Base-by-base conservation (phyloP, 2,797 vertebrate species). In the Morelia viridis region DNA sequence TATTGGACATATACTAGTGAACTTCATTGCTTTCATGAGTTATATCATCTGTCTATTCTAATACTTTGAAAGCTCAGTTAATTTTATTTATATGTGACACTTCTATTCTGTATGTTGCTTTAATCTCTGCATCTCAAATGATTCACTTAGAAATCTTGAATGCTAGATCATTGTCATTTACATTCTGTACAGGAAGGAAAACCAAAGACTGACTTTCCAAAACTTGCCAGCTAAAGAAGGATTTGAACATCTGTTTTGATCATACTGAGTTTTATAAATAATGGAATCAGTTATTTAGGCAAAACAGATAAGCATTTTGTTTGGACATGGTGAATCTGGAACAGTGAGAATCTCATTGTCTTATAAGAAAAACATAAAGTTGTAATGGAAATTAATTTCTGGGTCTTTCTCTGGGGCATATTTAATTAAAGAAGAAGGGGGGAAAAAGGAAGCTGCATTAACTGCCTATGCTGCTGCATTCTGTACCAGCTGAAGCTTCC, bases 31-130 rank as follows among this genome's bases (percentile, higher is more conserved):
- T 60, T 64, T 57, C 50, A 24, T 92, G 31, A 53, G 71, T 68
- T 24, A 28, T 60, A 31, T 11, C 41, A 85, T 65, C 46, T 15
- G 60, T 61, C 53, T 87, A 56, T 13, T 87, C 17, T 84, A 84
- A 88, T 76, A 87, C 26, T 92, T n/a, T 76, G 41, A 22, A 80
- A 86, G 10, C 4, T 58, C 64, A 56, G 28, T 62, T 92, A 76
- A 86, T 90, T 50, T 68, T 58, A 85, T 89, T 76, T 92, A 68
- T 60, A 61, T 61, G 57, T 61, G 35, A 61, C 57, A 90, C 13
- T 87, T 88, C 61, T 80, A 80, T 53, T 53, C 50, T 53, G 50
- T 53, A 53, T 53, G 53, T 61, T 87, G 89, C 58, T 56, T 87
- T 35, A 62, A 15, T 64, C 19, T 80, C 6, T 31, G 19, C 61